Conservation (phyloP, 2,113 vertebrate genomes). For the Thymallus thymallus region DNA sequence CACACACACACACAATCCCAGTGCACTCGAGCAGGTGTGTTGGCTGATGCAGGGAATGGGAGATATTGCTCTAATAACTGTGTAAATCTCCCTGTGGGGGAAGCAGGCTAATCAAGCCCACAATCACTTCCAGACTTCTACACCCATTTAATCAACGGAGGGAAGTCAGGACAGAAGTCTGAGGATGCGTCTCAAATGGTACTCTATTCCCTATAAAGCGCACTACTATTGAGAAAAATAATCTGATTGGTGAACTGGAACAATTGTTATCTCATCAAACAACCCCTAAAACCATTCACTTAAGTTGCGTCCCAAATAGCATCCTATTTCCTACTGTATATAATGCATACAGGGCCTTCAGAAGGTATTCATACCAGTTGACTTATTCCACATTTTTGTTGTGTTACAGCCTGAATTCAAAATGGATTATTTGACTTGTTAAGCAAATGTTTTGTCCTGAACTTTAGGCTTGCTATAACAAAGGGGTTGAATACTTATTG, state of each 20-base stretch:
- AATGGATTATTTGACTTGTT: too few relatives aligned
- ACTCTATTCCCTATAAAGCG: too few relatives aligned
- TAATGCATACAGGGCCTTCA: too few relatives aligned
- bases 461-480: too few relatives aligned
- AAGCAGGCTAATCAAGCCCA: constrained; percentile 39
- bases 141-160: background rate
- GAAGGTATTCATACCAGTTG: too few relatives aligned
- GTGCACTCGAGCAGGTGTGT: constrained; percentile 20
- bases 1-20: constrained; percentile 13
- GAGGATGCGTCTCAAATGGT: background rate
- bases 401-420: too few relatives aligned
- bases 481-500: too few relatives aligned
- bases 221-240: too few relatives aligned
- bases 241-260: background rate
- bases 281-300: background rate
- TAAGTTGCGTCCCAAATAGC: too few relatives aligned
- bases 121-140: constrained; percentile 42
- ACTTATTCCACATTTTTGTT: too few relatives aligned
- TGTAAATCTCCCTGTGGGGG: constrained; percentile 19
- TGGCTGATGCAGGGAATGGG: constrained; percentile 7
- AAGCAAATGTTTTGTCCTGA: too few relatives aligned
- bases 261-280: background rate
- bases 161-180: background rate
- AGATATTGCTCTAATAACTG: constrained; percentile 23
- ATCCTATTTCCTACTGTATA: too few relatives aligned